A percentile compares a stretch with the other conserved stretches of the same genome.
These are phyloP conservation scores for Melanotaenia boesemani DNA, from an alignment of 2,797 vertebrate genomes.

Conservation along the genomic window DNA sequence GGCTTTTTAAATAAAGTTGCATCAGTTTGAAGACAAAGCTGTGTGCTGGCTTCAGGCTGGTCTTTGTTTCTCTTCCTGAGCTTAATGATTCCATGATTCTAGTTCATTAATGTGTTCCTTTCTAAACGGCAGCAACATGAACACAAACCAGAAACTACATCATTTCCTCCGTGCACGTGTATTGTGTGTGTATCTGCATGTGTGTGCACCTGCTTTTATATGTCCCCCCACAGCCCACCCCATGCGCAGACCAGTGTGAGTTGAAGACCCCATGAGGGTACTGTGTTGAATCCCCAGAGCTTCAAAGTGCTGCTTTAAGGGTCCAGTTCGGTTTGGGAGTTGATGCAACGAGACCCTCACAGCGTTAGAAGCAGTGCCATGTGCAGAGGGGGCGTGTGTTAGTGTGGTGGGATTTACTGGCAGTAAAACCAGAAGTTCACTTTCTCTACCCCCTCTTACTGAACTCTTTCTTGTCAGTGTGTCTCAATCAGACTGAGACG, in stretches of 20 bases:
- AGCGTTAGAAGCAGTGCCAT: not conserved
- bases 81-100: not conserved
- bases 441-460: not conserved
- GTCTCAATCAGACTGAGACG: conserved; percentile 1
- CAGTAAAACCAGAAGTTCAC: conserved; percentile 35
- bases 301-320: not conserved
- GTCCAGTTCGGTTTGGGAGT: not conserved
- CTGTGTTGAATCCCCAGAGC: not conserved
- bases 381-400: not conserved
- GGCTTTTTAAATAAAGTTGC: not conserved
- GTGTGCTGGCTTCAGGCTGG: not conserved
- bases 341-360: conserved; percentile 2
- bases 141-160: conserved; percentile 14
- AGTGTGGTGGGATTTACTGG: conserved; percentile 41
- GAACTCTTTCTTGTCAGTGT: conserved; percentile 19
- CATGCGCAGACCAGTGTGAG: not conserved
- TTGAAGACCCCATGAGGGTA: not conserved
- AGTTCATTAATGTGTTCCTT: not conserved
- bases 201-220: not conserved
- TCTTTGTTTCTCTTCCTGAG: not conserved
- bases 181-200: not conserved
- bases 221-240: not conserved
- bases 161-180: conserved; percentile 24
- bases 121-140: conserved; percentile 1
- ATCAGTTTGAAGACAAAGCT: not conserved